These are phyloP conservation scores for Nyctereutes procyonoides DNA, from an alignment of 2,113 vertebrate genomes.

Conservation along the genomic window DNA sequence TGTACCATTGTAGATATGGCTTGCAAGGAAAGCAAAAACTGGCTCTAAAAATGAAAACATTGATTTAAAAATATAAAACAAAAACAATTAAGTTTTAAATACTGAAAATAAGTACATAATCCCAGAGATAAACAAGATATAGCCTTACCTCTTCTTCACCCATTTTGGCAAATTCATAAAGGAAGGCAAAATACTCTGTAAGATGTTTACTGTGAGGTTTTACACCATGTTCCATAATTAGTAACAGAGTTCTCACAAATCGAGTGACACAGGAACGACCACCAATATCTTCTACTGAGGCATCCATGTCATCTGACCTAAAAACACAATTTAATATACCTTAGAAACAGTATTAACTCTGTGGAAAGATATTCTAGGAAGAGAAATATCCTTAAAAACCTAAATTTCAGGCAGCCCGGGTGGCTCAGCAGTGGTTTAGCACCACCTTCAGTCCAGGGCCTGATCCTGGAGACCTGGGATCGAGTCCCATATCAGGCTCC, in stretches of 20 bases:
- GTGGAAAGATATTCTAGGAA: background rate
- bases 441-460: too few species aligned
- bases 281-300: constrained; percentile 98
- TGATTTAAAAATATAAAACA: constrained; percentile 64
- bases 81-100: background rate
- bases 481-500: too few species aligned
- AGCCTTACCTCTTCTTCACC: constrained; percentile 96
- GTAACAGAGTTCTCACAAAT: constrained; percentile 97
- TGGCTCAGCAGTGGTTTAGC: too few species aligned
- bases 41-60: constrained; percentile 90
- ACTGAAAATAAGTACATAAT: background rate
- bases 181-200: constrained; percentile 98
- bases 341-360: background rate
- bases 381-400: background rate
- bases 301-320: constrained; percentile 98
- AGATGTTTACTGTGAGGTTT: constrained; percentile 99
- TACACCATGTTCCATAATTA: constrained; percentile 99
- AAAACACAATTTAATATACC: constrained; percentile 56
- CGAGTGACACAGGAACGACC: constrained; percentile 98
- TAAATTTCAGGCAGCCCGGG: background rate
- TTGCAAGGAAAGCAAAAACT: constrained; percentile 98
- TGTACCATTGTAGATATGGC: constrained; percentile 99
- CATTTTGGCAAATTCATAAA: constrained; percentile 99
- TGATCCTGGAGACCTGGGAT: too few species aligned
- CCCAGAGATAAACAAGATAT: constrained; percentile 10